These are phyloP conservation scores for Tichodroma muraria DNA, from an alignment of 2,113 vertebrate genomes.

Conservation along the genomic window DNA sequence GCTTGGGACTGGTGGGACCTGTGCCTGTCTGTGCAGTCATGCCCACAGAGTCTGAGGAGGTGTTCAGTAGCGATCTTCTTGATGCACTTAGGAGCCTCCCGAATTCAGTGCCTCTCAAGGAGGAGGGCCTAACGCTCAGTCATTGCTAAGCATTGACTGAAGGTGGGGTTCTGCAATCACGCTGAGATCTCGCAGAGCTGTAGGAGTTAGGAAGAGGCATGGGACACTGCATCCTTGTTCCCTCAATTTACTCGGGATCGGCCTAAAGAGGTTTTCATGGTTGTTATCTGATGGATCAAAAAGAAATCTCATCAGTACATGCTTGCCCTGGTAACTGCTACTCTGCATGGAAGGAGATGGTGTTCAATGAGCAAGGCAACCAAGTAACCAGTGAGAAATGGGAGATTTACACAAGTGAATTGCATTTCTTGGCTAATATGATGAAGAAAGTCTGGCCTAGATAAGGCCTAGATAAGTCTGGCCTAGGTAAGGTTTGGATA, in stretches of 20 bases:
- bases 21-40: neutral
- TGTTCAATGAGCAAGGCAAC: neutral
- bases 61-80: neutral
- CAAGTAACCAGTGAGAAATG: neutral
- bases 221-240: neutral
- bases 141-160: neutral
- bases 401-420: neutral
- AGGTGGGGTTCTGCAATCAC: neutral
- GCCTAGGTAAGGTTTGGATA: neutral
- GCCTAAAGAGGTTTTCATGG: neutral
- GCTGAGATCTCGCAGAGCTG: neutral
- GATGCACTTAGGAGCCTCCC: neutral
- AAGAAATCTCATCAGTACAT: neutral
- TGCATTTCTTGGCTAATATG: neutral
- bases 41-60: neutral
- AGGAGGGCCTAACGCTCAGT: fast-evolving
- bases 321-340: neutral
- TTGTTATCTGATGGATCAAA: neutral
- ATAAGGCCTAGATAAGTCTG: no score
- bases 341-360: neutral
- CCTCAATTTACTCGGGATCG: neutral
- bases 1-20: neutral
- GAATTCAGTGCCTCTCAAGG: neutral
- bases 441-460: neutral
- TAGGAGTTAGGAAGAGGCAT: neutral